Conservation (phyloP, 2,797 vertebrate genomes). For the Cirrhinus mrigala region DNA sequence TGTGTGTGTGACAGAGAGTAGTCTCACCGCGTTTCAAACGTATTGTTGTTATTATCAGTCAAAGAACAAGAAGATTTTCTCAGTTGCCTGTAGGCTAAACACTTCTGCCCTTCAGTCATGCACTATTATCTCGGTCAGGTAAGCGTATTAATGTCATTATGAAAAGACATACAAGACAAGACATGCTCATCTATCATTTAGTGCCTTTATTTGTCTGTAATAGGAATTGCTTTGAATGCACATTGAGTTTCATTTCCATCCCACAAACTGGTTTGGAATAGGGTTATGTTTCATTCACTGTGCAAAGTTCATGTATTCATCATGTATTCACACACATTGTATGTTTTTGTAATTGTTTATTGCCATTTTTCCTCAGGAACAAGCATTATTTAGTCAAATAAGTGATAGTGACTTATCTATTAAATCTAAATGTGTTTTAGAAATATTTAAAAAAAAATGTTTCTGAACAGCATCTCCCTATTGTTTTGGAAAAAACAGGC, state of each 20-base stretch:
- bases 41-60: constrained; percentile 32
- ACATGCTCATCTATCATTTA: not conserved
- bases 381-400: not conserved
- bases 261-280: not conserved
- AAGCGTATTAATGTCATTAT: constrained; percentile 21
- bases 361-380: not conserved
- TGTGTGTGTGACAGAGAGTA: not conserved
- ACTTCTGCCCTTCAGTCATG: constrained; percentile 20
- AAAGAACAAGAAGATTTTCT: constrained; percentile 28
- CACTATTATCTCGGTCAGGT: constrained; percentile 18
- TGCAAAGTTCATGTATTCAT: not conserved
- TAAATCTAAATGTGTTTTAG: not conserved
- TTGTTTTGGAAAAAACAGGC: not conserved
- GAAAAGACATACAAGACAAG: not conserved
- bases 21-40: not conserved
- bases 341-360: not conserved
- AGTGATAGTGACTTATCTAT: too few relatives aligned
- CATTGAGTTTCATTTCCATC: not conserved
- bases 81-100: not conserved
- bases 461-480: not conserved
- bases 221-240: not conserved
- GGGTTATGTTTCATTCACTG: not conserved
- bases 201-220: not conserved
- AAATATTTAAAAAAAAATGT: not conserved
- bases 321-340: not conserved